phyloP scores from a whole-genome alignment of 2,888 invertebrate species.

The Enchytraeus crypticus region DNA sequence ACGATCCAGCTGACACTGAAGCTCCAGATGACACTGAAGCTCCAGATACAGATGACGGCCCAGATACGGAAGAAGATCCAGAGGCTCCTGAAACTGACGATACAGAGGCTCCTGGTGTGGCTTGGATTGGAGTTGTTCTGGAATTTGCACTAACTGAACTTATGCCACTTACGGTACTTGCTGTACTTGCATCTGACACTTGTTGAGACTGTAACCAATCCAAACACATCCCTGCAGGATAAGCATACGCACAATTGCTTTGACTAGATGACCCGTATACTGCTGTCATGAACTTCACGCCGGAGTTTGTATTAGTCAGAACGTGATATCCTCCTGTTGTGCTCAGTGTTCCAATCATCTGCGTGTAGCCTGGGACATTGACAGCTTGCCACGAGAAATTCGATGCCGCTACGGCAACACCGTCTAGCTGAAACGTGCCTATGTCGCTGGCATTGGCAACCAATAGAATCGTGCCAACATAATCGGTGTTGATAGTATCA shows the following conservation, averaged over 20 bases:
- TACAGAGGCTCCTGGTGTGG: too few relatives aligned
- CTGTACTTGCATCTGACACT: too few relatives aligned
- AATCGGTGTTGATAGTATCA: not conserved
- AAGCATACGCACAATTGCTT: not conserved
- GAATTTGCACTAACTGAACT: too few relatives aligned
- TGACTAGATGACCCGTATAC: not conserved
- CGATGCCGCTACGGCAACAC: not conserved
- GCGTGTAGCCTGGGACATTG: not conserved
- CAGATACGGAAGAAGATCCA: too few relatives aligned
- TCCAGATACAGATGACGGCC: too few relatives aligned
- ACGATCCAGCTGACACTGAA: not conserved
- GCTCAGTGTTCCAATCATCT: not conserved
- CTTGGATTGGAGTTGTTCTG: too few relatives aligned
- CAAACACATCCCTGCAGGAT: conserved; percentile 7
- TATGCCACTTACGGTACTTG: too few relatives aligned
- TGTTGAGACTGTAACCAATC: not conserved
- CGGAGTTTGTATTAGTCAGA: not conserved
- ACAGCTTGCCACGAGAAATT: not conserved
- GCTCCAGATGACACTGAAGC: too few relatives aligned
- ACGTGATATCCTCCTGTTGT: not conserved
- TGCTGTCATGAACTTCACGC: not conserved
- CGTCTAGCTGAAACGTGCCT: not conserved
- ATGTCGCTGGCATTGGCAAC: not conserved
- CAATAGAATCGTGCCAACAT: not conserved
- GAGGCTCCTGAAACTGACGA: too few relatives aligned